A percentile compares a stretch with the other conserved stretches of the same genome.
These are phyloP conservation scores for Cordylochernes scorpioides DNA, from an alignment of 2,888 invertebrate genomes.

Conservation along the genomic window DNA sequence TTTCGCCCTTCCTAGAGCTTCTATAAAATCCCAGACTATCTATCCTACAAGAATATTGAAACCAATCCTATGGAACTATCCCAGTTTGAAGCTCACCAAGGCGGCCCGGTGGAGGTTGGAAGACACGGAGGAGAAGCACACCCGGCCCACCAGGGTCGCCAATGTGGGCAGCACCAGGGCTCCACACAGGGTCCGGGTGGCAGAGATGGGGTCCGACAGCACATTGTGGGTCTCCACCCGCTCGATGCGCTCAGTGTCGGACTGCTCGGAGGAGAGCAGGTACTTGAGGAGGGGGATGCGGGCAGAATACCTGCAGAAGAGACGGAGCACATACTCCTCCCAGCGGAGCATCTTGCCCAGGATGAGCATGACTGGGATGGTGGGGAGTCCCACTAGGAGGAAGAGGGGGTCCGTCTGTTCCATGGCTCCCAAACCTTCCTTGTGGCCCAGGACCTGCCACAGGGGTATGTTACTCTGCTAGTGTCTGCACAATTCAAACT, in stretches of 20 bases:
- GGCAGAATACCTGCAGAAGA: slow-evolving; percentile 19
- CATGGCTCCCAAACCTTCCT: slow-evolving; percentile 75
- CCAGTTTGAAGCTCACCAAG: slow-evolving; percentile 31
- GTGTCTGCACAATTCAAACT: no score
- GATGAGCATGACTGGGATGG: slow-evolving; percentile 73
- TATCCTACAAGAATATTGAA: no score
- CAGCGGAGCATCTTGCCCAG: slow-evolving; percentile 82
- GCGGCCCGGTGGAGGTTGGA: slow-evolving; percentile 75
- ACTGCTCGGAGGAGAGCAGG: slow-evolving; percentile 19
- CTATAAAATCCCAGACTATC: no score
- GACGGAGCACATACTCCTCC: slow-evolving; percentile 42
- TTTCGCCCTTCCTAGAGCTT: no score
- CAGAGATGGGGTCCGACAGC: slow-evolving; percentile 47
- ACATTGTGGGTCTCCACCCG: neutral
- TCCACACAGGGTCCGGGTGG: slow-evolving; percentile 75
- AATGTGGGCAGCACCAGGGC: slow-evolving; percentile 78
- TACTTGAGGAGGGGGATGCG: slow-evolving; percentile 2
- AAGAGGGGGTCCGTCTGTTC: slow-evolving; percentile 79
- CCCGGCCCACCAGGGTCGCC: slow-evolving; percentile 65
- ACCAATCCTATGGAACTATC: no score
- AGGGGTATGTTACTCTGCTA: no score
- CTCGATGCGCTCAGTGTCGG: slow-evolving; percentile 16
- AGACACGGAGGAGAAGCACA: slow-evolving; percentile 60
- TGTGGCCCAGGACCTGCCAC: slow-evolving; percentile 63
- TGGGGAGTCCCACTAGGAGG: slow-evolving; percentile 63